A percentile compares a stretch with the other conserved stretches of the same genome.
These are phyloP conservation scores for Chloroceryle inda DNA, from an alignment of 2,797 vertebrate species.

Conservation along the genomic window DNA sequence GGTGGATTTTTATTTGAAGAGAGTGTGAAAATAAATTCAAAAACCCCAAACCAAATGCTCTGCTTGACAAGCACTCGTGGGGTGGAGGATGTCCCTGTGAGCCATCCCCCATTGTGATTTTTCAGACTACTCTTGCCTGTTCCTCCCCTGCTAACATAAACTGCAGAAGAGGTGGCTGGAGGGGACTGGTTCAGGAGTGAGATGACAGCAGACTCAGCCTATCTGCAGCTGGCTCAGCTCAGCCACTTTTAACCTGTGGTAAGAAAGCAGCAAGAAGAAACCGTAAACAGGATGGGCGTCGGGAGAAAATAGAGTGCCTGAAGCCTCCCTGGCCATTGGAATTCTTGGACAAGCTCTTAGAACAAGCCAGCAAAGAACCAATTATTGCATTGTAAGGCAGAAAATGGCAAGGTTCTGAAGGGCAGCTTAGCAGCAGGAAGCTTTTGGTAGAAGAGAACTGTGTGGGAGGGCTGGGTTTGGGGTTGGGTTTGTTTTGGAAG, in stretches of 20 bases:
- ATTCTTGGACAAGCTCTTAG: neutral
- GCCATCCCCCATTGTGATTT: neutral
- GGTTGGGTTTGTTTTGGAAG: neutral
- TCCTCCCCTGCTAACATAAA: neutral
- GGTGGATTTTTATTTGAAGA: neutral
- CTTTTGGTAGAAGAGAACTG: neutral
- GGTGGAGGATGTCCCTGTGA: no score
- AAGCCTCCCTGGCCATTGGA: neutral
- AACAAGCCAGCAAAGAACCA: neutral
- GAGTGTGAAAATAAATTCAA: neutral
- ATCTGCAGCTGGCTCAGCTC: neutral
- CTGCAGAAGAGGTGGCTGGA: neutral
- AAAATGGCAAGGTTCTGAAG: neutral
- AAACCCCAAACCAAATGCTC: neutral
- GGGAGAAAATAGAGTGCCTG: neutral
- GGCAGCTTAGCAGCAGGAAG: neutral
- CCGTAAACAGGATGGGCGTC: neutral
- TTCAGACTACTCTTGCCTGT: neutral
- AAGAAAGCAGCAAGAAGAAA: neutral
- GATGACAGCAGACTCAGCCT: rapidly evolving
- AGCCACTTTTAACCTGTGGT: neutral
- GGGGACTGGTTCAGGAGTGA: neutral
- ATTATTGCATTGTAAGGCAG: neutral
- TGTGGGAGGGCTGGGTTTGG: neutral
- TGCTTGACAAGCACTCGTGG: neutral